phyloP scores from a whole-genome alignment of 2,797 vertebrate species.

The Eremophila alpestris region DNA sequence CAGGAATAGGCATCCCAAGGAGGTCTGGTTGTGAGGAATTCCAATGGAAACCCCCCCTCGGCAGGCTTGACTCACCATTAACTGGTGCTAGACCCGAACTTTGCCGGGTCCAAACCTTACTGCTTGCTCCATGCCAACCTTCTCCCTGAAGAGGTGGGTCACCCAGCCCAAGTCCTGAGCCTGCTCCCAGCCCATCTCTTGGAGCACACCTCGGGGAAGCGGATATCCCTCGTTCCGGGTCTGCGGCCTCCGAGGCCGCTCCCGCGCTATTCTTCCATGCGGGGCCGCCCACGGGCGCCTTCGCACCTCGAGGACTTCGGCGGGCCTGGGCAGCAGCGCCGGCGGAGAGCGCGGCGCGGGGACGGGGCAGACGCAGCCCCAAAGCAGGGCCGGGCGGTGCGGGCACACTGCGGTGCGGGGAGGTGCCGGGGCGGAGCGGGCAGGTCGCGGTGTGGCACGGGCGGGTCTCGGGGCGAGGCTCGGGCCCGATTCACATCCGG shows the following conservation, averaged over 20 bases:
- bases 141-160: too few relatives aligned
- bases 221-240: neutral
- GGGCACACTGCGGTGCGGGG: neutral
- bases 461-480: neutral
- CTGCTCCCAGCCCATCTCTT: too few relatives aligned
- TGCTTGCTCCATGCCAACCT: neutral
- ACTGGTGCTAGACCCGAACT: neutral
- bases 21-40: neutral
- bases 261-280: neutral
- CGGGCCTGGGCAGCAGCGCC: neutral
- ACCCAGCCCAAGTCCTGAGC: neutral
- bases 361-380: too few relatives aligned
- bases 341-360: accelerated
- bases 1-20: too few relatives aligned
- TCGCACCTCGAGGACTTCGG: neutral
- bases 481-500: slow-evolving; percentile 78
- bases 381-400: neutral
- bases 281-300: neutral
- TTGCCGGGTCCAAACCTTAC: neutral
- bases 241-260: too few relatives aligned
- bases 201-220: neutral
- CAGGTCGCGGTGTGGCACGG: neutral
- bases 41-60: neutral
- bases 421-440: too few relatives aligned
- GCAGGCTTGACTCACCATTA: neutral